These are phyloP conservation scores for Aethina tumida DNA, from an alignment of 1,140 invertebrate genomes.

Conservation along the genomic window DNA sequence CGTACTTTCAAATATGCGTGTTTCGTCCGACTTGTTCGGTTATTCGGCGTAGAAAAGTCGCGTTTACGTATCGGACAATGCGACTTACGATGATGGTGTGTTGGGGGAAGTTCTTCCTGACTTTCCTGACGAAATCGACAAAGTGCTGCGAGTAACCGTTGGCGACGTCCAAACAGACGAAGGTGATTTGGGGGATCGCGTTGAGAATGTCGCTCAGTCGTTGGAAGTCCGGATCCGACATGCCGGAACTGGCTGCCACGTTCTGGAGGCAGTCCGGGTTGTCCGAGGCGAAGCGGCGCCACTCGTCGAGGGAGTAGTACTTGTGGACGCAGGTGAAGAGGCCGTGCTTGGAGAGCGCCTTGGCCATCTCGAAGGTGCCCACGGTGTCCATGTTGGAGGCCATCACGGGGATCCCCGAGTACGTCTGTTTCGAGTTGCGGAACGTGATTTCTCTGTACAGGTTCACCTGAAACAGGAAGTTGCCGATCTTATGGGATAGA, in stretches of 20 bases:
- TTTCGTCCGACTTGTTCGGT: no score
- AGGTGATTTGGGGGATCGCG: conserved; percentile 61
- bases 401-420: conserved; percentile 84
- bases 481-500: no score
- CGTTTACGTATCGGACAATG: no score
- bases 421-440: conserved; percentile 77
- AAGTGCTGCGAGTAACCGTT: conserved; percentile 95
- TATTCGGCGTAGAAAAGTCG: no score
- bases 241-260: conserved; percentile 81
- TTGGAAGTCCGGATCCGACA: conserved; percentile 69
- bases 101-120: conserved; percentile 65
- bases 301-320: conserved; percentile 78
- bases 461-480: conserved; percentile 63
- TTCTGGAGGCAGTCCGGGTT: conserved; percentile 63
- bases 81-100: conserved; percentile 89
- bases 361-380: conserved; percentile 92
- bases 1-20: no score
- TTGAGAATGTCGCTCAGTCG: conserved; percentile 60
- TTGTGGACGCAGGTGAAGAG: conserved; percentile 89
- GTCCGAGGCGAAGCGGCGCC: conserved; percentile 69
- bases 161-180: conserved; percentile 91
- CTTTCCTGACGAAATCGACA: conserved; percentile 80
- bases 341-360: conserved; percentile 70
- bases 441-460: conserved; percentile 75
- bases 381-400: conserved; percentile 97